Evolutionary conservation across 2,888 invertebrate species (phyloP).

Genomic region (Pyrocoelia pectoralis): DNA sequence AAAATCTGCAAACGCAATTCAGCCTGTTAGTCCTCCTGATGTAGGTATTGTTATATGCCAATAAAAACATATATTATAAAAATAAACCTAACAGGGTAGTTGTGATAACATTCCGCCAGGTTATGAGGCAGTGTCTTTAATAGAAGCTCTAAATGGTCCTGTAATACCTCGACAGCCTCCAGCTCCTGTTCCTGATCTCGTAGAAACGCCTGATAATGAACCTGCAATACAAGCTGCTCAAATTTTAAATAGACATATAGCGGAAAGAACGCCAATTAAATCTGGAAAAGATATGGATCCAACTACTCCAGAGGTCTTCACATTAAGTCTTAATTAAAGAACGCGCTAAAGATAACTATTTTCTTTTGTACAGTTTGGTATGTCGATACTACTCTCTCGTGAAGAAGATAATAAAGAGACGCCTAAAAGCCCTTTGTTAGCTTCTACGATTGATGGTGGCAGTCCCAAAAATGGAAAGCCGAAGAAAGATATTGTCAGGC

Average conservation of each 20-base stretch:
- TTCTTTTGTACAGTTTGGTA: slow-evolving; percentile 64
- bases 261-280: slow-evolving; percentile 61
- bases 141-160: slow-evolving; percentile 96
- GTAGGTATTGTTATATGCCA: slow-evolving; percentile 57
- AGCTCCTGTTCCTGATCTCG: slow-evolving; percentile 59
- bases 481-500: slow-evolving; percentile 63
- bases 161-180: slow-evolving; percentile 65
- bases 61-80: slow-evolving; percentile 23
- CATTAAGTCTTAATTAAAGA: too few relatives aligned
- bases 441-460: slow-evolving; percentile 44
- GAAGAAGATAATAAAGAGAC: slow-evolving; percentile 65
- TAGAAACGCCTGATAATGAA: slow-evolving; percentile 71
- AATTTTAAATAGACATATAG: slow-evolving; percentile 66
- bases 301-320: slow-evolving; percentile 64
- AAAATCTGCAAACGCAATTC: slow-evolving; percentile 66
- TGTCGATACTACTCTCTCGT: slow-evolving; percentile 74
- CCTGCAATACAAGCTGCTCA: slow-evolving; percentile 73
- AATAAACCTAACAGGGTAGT: slow-evolving; percentile 63
- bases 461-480: slow-evolving; percentile 48
- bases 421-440: slow-evolving; percentile 55
- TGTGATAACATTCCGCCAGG: slow-evolving; percentile 90
- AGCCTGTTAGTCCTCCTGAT: slow-evolving; percentile 68
- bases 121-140: slow-evolving; percentile 91
- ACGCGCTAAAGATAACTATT: too few relatives aligned
- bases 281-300: slow-evolving; percentile 58